Evolutionary conservation across 2,797 vertebrate genomes (phyloP).

Genomic region (Mus spretus): DNA sequence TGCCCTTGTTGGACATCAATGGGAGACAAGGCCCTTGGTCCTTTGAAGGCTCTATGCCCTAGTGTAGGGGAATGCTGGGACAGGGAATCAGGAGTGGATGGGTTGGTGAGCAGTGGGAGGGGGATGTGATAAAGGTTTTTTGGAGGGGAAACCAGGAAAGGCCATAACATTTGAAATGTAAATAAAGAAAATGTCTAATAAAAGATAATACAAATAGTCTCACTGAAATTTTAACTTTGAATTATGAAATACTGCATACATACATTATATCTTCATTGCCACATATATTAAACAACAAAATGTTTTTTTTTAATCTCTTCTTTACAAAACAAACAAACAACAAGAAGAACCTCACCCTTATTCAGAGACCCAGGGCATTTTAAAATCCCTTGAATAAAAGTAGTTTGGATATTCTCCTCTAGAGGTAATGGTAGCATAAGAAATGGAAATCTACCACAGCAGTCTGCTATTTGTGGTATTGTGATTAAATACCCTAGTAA

Average conservation of each 20-base stretch:
- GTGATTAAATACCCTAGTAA: neutral
- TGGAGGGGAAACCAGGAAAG: too few relatives aligned
- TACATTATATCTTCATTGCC: neutral
- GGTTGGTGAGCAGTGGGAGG: too few relatives aligned
- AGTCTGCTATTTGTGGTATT: neutral
- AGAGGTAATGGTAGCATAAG: neutral
- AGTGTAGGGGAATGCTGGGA: too few relatives aligned
- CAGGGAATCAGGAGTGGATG: too few relatives aligned
- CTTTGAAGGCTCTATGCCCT: too few relatives aligned
- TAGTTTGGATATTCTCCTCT: neutral
- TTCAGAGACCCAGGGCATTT: neutral
- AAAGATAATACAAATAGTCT: too few relatives aligned
- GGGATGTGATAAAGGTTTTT: too few relatives aligned
- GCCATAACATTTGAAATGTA: too few relatives aligned
- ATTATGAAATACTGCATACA: slow-evolving; percentile 11
- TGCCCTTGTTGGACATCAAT: too few relatives aligned
- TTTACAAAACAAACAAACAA: neutral
- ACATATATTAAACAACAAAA: neutral
- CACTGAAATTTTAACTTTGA: slow-evolving; percentile 44
- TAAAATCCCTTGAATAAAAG: neutral
- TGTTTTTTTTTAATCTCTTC: neutral
- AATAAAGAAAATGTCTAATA: too few relatives aligned
- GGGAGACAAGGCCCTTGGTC: too few relatives aligned
- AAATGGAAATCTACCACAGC: neutral
- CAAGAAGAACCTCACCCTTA: neutral